Conservation (phyloP, 92 coral and sea anemone genomes). For the Epizoanthus scotinus region DNA sequence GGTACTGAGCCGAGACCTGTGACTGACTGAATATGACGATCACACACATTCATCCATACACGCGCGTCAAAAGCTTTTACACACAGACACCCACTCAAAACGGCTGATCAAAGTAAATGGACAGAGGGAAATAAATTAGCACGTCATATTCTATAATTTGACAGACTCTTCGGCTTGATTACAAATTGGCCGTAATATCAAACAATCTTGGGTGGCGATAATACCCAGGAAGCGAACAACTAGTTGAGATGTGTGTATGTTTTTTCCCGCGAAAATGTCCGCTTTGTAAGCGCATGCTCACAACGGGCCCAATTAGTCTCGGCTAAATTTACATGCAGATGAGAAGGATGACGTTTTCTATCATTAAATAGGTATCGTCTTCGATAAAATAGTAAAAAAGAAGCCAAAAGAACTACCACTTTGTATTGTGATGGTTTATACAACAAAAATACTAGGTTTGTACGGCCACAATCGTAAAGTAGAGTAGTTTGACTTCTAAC, state of each 20-base stretch:
- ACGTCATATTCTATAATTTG: slow-evolving; percentile 19
- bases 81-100: slow-evolving; percentile 39
- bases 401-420: too few relatives aligned
- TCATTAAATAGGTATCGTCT: too few relatives aligned
- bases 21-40: neutral
- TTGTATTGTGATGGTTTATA: too few relatives aligned
- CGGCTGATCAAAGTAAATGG: slow-evolving; percentile 39
- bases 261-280: slow-evolving; percentile 39
- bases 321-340: neutral
- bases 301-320: neutral
- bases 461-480: neutral
- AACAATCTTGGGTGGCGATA: neutral
- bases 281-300: slow-evolving; percentile 4
- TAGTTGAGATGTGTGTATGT: neutral
- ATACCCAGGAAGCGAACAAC: neutral
- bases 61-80: slow-evolving; percentile 46
- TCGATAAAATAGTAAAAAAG: too few relatives aligned
- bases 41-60: neutral
- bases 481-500: neutral
- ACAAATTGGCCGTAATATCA: neutral
- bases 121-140: slow-evolving; percentile 8
- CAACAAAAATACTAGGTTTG: neutral
- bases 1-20: slow-evolving; percentile 34
- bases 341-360: too few relatives aligned
- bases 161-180: slow-evolving; percentile 10